These are phyloP conservation scores for Oreochromis aureus DNA, from an alignment of 2,113 vertebrate genomes.

Conservation along the genomic window DNA sequence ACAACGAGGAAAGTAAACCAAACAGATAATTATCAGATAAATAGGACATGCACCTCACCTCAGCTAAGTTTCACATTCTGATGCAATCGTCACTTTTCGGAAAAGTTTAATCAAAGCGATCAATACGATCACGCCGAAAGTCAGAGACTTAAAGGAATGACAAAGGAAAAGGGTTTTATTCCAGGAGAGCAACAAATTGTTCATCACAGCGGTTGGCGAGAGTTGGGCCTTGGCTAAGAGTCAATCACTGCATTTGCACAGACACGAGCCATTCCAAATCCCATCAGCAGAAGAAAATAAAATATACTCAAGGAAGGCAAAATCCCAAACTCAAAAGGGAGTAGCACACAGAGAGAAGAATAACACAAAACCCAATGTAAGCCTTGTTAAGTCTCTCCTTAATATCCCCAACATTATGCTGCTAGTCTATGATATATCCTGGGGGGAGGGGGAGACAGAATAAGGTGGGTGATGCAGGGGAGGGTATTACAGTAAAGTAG, in stretches of 20 bases:
- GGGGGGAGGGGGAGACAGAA: neutral
- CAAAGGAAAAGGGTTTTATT: constrained; percentile 22
- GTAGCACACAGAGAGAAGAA: constrained; percentile 17
- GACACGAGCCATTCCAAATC: constrained; percentile 44
- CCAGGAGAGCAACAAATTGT: constrained; percentile 20
- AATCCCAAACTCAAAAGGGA: constrained; percentile 48
- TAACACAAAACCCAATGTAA: constrained; percentile 44
- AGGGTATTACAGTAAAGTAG: constrained; percentile 25
- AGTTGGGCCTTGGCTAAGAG: constrained; percentile 37
- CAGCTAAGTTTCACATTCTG: neutral
- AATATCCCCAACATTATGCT: constrained; percentile 44
- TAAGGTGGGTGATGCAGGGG: neutral
- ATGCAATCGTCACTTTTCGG: neutral
- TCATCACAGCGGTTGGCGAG: constrained; percentile 20
- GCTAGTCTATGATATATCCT: constrained; percentile 29
- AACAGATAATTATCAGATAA: neutral
- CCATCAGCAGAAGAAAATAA: constrained; percentile 37
- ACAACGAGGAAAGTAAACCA: neutral
- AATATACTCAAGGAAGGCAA: constrained; percentile 27
- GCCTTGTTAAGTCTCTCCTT: constrained; percentile 50
- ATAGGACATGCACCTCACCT: too few species aligned
- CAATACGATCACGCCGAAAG: constrained; percentile 8
- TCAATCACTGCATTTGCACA: constrained; percentile 38
- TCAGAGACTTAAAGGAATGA: constrained; percentile 1
- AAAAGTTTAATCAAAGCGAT: constrained; percentile 3